phyloP scores from a whole-genome alignment of 2,797 vertebrate species.

The Peromyscus attwateri region DNA sequence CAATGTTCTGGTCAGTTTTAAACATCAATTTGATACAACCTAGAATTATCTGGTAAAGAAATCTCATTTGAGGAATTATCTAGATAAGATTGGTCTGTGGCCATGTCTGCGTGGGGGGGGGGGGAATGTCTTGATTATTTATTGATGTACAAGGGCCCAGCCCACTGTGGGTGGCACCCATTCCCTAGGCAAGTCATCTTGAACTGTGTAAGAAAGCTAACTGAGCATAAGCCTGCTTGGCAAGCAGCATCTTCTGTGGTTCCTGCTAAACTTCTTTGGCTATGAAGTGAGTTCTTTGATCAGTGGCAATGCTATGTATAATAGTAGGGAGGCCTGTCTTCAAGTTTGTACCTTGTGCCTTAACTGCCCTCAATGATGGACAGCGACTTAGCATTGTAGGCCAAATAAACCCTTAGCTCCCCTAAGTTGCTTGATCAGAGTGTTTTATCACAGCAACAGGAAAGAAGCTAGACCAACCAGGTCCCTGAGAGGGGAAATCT shows the following conservation, averaged over 20 bases:
- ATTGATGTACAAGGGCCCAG: background rate
- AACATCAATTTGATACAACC: background rate
- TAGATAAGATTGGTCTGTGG: background rate
- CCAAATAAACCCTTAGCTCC: background rate
- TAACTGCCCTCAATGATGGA: background rate
- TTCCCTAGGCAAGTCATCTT: background rate
- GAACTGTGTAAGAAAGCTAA: background rate
- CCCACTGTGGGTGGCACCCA: background rate
- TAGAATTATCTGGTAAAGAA: background rate
- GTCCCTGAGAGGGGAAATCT: background rate
- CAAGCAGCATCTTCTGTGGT: background rate
- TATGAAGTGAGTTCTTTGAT: background rate
- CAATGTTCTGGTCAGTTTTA: background rate
- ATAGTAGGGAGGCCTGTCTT: background rate
- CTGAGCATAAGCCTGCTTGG: background rate
- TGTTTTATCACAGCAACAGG: background rate
- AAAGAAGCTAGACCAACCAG: background rate
- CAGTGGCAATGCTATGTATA: background rate
- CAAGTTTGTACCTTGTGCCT: background rate
- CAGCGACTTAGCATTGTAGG: background rate
- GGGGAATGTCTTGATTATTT: background rate
- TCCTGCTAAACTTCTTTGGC: background rate
- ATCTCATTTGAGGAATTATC: background rate
- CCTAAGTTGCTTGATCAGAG: background rate
- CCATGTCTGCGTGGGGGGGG: too few species aligned